These are phyloP conservation scores for Bombus picipes DNA, from an alignment of 1,140 invertebrate species.

Conservation along the genomic window DNA sequence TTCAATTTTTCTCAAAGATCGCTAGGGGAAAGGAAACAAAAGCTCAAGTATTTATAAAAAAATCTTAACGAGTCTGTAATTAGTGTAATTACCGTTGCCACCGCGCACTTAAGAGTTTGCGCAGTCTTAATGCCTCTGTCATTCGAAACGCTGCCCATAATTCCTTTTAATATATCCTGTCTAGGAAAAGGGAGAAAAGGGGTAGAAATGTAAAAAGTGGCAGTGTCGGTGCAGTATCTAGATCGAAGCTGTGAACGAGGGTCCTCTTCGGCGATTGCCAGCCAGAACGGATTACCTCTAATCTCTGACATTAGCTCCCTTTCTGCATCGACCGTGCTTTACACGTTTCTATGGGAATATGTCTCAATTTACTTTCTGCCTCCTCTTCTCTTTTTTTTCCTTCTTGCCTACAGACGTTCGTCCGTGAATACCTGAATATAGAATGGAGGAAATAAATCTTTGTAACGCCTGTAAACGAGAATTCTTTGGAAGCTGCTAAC, in stretches of 20 bases:
- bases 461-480: conserved; percentile 13
- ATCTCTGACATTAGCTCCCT: conserved; percentile 69
- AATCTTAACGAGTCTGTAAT: conserved; percentile 59
- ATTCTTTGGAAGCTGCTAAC: conserved; percentile 53
- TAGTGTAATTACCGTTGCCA: conserved; percentile 56
- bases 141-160: conserved; percentile 56
- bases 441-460: conserved; percentile 61
- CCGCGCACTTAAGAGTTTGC: conserved; percentile 44
- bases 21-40: not conserved
- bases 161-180: conserved; percentile 61
- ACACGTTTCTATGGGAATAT: conserved; percentile 61
- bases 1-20: not conserved
- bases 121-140: conserved; percentile 57
- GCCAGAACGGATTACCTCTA: conserved; percentile 67
- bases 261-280: conserved; percentile 64
- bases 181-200: conserved; percentile 32
- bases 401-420: conserved; percentile 11
- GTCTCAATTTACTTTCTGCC: conserved; percentile 62
- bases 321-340: conserved; percentile 58
- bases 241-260: conserved; percentile 61
- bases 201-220: not conserved
- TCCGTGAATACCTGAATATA: conserved; percentile 52
- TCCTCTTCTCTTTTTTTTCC: not conserved
- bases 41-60: conserved; percentile 44
- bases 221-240: conserved; percentile 55